These are phyloP conservation scores for Cybosia mesomella DNA, from an alignment of 2,888 invertebrate species.

Conservation along the genomic window DNA sequence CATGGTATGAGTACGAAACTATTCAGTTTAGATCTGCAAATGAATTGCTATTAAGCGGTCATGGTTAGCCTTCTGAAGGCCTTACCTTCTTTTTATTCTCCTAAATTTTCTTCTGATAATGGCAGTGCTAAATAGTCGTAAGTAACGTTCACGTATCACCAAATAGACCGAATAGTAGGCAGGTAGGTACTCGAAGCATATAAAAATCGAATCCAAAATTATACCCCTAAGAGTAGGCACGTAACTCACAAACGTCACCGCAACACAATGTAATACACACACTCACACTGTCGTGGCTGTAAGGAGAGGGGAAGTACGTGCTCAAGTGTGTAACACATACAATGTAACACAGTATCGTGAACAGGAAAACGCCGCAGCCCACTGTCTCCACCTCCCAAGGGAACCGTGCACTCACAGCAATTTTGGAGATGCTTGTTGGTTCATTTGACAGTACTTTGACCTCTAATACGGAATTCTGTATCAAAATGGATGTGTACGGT, in stretches of 20 bases:
- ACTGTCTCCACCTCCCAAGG: conserved; percentile 34
- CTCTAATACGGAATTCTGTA: conserved; percentile 50
- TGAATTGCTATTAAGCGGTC: no score
- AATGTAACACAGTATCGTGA: conserved; percentile 19
- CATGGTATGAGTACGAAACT: no score
- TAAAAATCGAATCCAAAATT: neutral
- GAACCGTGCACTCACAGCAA: conserved; percentile 61
- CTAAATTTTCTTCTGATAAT: neutral
- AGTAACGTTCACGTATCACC: neutral
- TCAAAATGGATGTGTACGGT: conserved; percentile 43
- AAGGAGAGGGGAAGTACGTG: neutral
- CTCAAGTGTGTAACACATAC: conserved; percentile 10
- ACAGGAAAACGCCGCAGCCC: conserved; percentile 34
- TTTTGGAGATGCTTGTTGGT: conserved; percentile 55
- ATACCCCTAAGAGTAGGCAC: conserved; percentile 2
- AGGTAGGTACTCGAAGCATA: neutral
- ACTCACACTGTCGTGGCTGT: neutral
- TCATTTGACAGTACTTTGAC: conserved; percentile 57
- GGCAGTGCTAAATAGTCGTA: neutral
- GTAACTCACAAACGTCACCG: neutral
- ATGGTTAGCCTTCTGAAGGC: no score
- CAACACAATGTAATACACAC: neutral
- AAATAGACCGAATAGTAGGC: neutral
- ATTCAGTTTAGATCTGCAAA: no score
- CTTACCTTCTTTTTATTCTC: neutral